phyloP scores from a whole-genome alignment of 2,888 invertebrate genomes.

The Branchellion lobata region DNA sequence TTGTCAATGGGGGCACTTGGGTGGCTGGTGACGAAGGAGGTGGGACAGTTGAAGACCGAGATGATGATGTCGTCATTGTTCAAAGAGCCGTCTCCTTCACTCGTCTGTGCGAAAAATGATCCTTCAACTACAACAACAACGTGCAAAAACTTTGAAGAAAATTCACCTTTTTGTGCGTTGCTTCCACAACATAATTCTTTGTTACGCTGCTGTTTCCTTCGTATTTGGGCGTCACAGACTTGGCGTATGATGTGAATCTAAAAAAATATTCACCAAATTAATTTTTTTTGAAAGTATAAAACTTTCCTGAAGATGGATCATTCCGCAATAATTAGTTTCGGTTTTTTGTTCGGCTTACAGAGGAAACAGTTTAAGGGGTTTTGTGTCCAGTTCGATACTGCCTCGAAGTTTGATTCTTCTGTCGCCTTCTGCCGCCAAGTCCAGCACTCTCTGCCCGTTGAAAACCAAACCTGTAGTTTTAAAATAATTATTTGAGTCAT shows the following conservation, averaged over 20 bases:
- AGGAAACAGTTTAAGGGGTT: slow-evolving; percentile 41
- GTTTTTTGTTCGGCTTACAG: slow-evolving; percentile 23
- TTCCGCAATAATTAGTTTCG: too few species aligned
- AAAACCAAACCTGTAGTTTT: slow-evolving; percentile 31
- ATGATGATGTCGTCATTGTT: slow-evolving; percentile 13
- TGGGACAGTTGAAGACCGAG: background rate
- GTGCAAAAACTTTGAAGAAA: too few species aligned
- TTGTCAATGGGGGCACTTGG: background rate
- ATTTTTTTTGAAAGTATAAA: too few species aligned
- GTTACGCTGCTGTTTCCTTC: too few species aligned
- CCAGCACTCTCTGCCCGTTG: slow-evolving; percentile 42
- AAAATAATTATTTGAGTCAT: background rate
- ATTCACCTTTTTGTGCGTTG: too few species aligned
- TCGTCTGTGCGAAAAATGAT: background rate
- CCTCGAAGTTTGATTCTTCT: slow-evolving; percentile 31
- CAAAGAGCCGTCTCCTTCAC: background rate
- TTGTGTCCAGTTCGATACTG: slow-evolving; percentile 43
- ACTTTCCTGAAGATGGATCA: too few species aligned
- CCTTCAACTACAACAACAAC: too few species aligned
- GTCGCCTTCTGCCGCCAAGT: slow-evolving; percentile 44
- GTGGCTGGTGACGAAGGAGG: background rate
- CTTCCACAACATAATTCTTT: too few species aligned
- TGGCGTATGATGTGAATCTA: too few species aligned
- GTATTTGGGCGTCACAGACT: too few species aligned
- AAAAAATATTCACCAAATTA: too few species aligned